Conservation (phyloP, 2,888 invertebrate species). For the Rhagium mordax region DNA sequence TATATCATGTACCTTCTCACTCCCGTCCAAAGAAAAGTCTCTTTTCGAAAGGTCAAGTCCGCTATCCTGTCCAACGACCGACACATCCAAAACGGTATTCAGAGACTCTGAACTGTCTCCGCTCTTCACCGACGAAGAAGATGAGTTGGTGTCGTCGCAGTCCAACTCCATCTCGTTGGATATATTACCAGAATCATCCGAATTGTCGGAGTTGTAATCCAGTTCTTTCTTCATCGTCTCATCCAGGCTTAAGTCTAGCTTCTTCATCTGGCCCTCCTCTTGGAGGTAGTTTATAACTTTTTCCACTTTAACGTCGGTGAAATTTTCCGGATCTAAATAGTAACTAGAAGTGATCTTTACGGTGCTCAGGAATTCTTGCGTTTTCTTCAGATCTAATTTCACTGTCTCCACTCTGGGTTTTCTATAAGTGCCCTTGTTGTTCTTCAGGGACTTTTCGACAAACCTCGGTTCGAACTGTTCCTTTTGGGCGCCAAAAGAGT, state of each 20-base stretch:
- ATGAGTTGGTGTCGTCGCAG: constrained; percentile 55
- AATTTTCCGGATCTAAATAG: constrained; percentile 49
- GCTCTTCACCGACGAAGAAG: constrained; percentile 49
- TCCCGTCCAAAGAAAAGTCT: not conserved
- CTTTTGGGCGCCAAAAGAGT: constrained; percentile 53
- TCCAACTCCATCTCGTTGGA: constrained; percentile 79
- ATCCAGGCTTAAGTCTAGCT: constrained; percentile 24
- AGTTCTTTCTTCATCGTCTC: constrained; percentile 46
- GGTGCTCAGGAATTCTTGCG: constrained; percentile 54
- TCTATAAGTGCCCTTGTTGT: constrained; percentile 30
- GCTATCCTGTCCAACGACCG: constrained; percentile 42
- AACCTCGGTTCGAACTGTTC: constrained; percentile 54
- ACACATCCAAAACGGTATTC: constrained; percentile 43
- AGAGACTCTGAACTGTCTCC: constrained; percentile 43
- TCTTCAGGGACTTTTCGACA: constrained; percentile 40
- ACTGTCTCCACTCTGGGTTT: constrained; percentile 42
- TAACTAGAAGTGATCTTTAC: constrained; percentile 40
- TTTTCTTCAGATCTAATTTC: constrained; percentile 55
- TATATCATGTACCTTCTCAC: constrained; percentile 41
- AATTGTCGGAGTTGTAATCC: constrained; percentile 78
- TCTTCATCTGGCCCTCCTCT: constrained; percentile 27
- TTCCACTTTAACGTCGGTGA: constrained; percentile 43
- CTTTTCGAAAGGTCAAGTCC: constrained; percentile 41
- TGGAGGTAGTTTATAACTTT: constrained; percentile 40
- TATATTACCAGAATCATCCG: constrained; percentile 87